Evolutionary conservation across 2,797 vertebrate species (phyloP), one percentile per base, ranked within the genome.

Genomic region (Myotis planiceps): DNA sequence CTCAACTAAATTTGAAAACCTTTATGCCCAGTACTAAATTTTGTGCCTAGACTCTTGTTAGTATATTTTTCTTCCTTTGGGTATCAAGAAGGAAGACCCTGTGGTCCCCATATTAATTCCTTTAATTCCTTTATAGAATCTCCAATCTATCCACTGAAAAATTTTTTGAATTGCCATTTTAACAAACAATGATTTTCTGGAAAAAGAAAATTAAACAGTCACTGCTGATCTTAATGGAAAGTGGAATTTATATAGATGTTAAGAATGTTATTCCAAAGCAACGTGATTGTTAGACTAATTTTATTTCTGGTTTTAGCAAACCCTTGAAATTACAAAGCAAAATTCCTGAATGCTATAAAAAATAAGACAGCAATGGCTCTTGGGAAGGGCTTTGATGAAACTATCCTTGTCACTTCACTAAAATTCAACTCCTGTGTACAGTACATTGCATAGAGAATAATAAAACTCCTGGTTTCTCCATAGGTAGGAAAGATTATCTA

Each of bases 231-330:
- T 88, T 95, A 92, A 69, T 88, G 32, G 32, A 72, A 84, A 51
- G 12, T 82, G 53, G 2, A 32, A 84, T 92, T 66, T 83, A 85
- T 85, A 83, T n/a, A 37, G 45, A 89, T 80, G 8, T 85, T 85
- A 75, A 92, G 32, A 95, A 82, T 79, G 53, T 82, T 95, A 68
- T 65, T 80, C 32, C 32, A 95, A 34, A 93, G 12, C 27, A 90
- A 55, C 21, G 5, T 58, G 72, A 68, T 92, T 76, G 78, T 87
- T 42, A 95, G 29, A 82, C 13, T 55, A 85, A 83, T 93, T 85
- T 95, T 83, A 96, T 96, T 96, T 47, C 27, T 82, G 47, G 92
- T 75, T 93, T 49, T 84, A 80, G n/a, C 84, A 84, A 60, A 81
- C 69, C 75, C 34, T 94, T 95, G 29, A 95, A 93, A 90, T 51